Base-by-base conservation (phyloP, 2,888 invertebrate genomes). In the Coleophora flavipennella region DNA sequence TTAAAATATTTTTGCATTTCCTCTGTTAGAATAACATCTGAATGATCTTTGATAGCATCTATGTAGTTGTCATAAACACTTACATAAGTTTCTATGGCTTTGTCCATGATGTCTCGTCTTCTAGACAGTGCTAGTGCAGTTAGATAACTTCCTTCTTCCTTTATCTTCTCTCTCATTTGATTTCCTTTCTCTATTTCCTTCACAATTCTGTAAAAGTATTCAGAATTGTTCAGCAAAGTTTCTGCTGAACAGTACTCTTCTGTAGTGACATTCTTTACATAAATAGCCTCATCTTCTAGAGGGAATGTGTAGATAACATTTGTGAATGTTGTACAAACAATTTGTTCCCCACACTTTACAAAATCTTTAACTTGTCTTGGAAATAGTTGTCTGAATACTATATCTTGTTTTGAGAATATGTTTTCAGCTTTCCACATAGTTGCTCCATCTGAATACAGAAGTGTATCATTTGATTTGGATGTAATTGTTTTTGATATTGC, bases 371-470 rank as follows among this genome's bases (percentile, higher is more conserved):
- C 56, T 38, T 72, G 57, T 41, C 51, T 68, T 0, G 77, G 46
- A 51, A 68, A 67, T 8, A 70, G 55, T 42, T 75, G 63, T 8
- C 46, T 53, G 13, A 72, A 68, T 46, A 45, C 51, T 14, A 65
- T 46, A n/a, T 64, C 42, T 8, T 64, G 42, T 10, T 60, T 47
- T 2, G 57, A 47, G 38, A 62, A 62, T 35, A 53, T 46, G 13
- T 71, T 59, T 26, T 73, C 65, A 6, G 60, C 54, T 46, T 62
- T 73, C 81, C 81, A 83, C 63, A 80, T 57, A 11, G 66, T 58
- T 1, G 41, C 40, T 1, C 76, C 74, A 57, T 83, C 80, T 4
- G 79, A 65, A 41, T 78, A 83, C 35, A 79, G 39, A 6, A 78
- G 14, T 14, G 41, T 40, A 26, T 74, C 52, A 34, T 70, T 62